phyloP scores from a whole-genome alignment of 1,140 invertebrate species.

The Teleogryllus occipitalis region DNA sequence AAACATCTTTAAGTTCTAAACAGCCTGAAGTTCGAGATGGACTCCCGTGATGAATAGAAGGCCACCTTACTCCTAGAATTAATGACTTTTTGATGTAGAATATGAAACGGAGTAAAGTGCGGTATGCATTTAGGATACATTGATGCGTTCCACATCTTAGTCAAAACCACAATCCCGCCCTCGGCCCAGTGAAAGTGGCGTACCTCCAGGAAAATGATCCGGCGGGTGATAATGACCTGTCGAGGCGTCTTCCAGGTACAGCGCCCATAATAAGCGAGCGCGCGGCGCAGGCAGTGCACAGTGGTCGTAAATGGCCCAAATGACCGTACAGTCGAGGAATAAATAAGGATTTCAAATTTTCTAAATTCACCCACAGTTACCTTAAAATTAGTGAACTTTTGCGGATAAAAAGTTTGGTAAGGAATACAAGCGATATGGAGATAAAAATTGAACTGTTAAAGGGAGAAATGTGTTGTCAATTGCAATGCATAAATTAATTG shows the following conservation, averaged over 20 bases:
- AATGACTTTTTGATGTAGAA: neutral
- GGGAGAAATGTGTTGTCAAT: too few species aligned
- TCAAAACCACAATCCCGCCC: neutral
- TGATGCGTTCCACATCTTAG: neutral
- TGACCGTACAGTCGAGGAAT: too few species aligned
- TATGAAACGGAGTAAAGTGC: neutral
- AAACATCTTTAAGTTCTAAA: too few species aligned
- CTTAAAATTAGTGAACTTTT: too few species aligned
- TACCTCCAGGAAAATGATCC: neutral
- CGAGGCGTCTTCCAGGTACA: neutral
- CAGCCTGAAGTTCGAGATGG: too few species aligned
- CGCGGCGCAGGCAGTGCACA: neutral
- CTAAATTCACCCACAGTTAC: too few species aligned
- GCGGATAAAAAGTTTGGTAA: too few species aligned
- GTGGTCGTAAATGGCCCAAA: neutral
- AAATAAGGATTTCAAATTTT: too few species aligned
- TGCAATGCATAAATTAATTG: too few species aligned
- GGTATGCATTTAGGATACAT: neutral
- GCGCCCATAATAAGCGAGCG: neutral
- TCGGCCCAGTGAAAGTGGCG: too few species aligned
- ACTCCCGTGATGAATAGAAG: neutral
- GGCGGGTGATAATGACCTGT: neutral
- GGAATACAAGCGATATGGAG: too few species aligned
- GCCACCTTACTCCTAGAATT: neutral
- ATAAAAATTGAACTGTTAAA: too few species aligned